phyloP scores from a whole-genome alignment of 2,113 vertebrate species.

The Gallinago paraguaiae region DNA sequence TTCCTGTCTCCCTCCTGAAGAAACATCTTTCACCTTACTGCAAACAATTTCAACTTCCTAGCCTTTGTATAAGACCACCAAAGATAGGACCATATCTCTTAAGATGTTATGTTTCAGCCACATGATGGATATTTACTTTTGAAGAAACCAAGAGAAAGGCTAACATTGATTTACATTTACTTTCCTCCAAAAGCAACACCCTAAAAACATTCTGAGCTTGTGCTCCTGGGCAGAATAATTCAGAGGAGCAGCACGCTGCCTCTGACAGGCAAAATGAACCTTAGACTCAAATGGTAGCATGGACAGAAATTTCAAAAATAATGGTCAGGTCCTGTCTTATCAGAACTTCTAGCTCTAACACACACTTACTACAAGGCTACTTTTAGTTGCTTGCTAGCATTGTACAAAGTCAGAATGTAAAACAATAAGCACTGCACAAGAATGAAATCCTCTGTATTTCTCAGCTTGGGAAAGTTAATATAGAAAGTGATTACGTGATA shows the following conservation, averaged over 20 bases:
- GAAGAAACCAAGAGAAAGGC: background rate
- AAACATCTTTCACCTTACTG: background rate
- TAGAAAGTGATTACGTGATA: background rate
- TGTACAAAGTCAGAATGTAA: background rate
- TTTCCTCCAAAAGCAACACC: background rate
- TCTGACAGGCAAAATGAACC: background rate
- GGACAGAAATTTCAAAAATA: background rate
- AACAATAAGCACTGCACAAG: background rate
- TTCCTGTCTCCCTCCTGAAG: background rate
- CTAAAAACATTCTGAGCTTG: background rate
- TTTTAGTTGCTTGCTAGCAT: background rate
- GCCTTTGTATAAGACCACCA: background rate
- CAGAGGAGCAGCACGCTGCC: background rate
- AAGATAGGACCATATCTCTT: background rate
- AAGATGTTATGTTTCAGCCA: background rate
- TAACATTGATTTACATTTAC: background rate
- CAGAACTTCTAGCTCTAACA: background rate
- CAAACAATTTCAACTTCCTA: background rate
- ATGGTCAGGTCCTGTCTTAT: background rate
- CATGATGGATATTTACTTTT: background rate
- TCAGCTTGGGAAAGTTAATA: background rate
- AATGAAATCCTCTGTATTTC: background rate
- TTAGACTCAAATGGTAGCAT: background rate
- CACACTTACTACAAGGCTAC: background rate
- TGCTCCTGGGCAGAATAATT: background rate